These are phyloP conservation scores for Florisuga fusca DNA, from an alignment of 2,797 vertebrate genomes.

Conservation along the genomic window DNA sequence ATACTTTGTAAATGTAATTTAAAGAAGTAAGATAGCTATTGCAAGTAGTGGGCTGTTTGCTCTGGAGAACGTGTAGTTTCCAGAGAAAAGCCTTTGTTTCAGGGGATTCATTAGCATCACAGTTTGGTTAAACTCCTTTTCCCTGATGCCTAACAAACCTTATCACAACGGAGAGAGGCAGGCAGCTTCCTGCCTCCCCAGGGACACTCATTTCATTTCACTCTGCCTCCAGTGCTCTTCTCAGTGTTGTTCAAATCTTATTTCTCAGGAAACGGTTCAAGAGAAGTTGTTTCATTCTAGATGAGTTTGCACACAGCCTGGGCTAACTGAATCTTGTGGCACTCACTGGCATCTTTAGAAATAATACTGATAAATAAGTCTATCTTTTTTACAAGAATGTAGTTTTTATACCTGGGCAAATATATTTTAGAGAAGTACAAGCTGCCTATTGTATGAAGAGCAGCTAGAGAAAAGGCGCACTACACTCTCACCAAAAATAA, in stretches of 20 bases:
- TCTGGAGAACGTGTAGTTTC: neutral
- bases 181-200: neutral
- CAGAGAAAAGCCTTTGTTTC: neutral
- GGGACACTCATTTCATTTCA: neutral
- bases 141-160: neutral
- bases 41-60: neutral
- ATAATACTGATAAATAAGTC: neutral
- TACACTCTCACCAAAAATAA: neutral
- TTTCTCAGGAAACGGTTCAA: neutral
- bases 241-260: neutral
- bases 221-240: neutral
- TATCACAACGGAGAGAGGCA: neutral
- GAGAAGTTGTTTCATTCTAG: neutral
- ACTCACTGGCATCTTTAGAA: neutral
- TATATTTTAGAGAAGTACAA: neutral
- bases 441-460: neutral
- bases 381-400: neutral
- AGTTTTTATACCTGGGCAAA: neutral
- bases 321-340: neutral
- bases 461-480: neutral
- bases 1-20: neutral
- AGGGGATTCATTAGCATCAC: neutral
- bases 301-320: neutral
- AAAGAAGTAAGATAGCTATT: neutral
- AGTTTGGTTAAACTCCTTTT: neutral